These are phyloP conservation scores for Lasioglossum lativentre DNA, from an alignment of 2,888 invertebrate species.

Conservation along the genomic window DNA sequence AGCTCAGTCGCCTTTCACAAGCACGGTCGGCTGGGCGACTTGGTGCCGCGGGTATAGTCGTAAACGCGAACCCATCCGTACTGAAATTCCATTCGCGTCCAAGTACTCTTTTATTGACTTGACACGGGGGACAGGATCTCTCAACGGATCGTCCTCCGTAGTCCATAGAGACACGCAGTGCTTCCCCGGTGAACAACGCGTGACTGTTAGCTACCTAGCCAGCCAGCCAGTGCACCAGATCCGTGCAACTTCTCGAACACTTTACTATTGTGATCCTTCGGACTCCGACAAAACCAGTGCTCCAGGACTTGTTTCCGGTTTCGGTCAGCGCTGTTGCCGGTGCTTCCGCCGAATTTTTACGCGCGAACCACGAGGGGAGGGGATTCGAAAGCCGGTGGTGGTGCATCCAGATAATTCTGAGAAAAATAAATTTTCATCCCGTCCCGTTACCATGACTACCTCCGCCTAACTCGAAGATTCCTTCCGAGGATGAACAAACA, in stretches of 20 bases:
- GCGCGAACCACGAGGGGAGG: slow-evolving; percentile 34
- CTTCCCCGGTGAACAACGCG: slow-evolving; percentile 59
- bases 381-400: slow-evolving; percentile 15
- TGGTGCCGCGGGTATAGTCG: slow-evolving; percentile 34
- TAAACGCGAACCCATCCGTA: slow-evolving; percentile 51
- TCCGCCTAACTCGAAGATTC: slow-evolving; percentile 55
- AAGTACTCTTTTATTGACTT: slow-evolving; percentile 32
- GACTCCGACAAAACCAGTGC: slow-evolving; percentile 18
- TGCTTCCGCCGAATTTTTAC: slow-evolving; percentile 42
- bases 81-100: slow-evolving; percentile 49
- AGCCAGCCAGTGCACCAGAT: slow-evolving; percentile 18
- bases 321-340: slow-evolving; percentile 58
- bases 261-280: not conserved
- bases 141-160: slow-evolving; percentile 45
- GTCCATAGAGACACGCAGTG: slow-evolving; percentile 28
- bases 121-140: slow-evolving; percentile 41
- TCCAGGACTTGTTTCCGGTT: slow-evolving; percentile 40
- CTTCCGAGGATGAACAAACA: slow-evolving; percentile 60
- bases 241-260: not conserved
- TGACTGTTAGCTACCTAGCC: slow-evolving; percentile 31
- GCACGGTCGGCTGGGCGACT: slow-evolving; percentile 68
- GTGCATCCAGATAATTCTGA: too few relatives aligned
- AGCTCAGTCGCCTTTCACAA: slow-evolving; percentile 80
- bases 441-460: slow-evolving; percentile 50
- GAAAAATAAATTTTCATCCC: not conserved